Base-by-base conservation (phyloP, 2,888 invertebrate genomes). In the Nasonia oneida region DNA sequence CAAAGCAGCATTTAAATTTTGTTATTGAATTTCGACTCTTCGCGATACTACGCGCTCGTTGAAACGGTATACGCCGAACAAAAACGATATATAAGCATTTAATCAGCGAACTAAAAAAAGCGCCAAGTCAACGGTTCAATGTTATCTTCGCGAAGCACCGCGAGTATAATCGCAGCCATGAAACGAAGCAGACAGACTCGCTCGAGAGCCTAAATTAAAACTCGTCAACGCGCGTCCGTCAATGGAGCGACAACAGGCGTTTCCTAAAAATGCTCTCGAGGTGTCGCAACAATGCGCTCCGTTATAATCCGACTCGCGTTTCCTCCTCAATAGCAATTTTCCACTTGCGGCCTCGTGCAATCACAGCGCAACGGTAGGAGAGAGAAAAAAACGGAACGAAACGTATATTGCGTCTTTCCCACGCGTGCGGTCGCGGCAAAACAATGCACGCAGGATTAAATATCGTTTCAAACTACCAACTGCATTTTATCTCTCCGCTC, bases 301-400 rank as follows among this genome's bases (percentile, higher is more conserved):
- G 23, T 53, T 53, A 39, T n/a, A 71, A 71, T 39, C 47, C 39
- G 74, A 33, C 67, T 80, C 80, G 71, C 70, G 42, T 81, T 80
- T 81, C 81, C 71, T 75, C 47, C 53, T 23, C 71, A 81, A 73
- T 77, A 83, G 71, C 12, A 76, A 81, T 61, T 81, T 81, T 80
- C 15, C 81, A 47, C 33, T 75, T n/a, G 53, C 6, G 37, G 50
- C 71, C 33, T 76, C 76, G 81, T 77, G 57, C 74, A 84, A 84
- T 81, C 76, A 84, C 53, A 47, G 37, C 33, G 80, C 84, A 80
- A 70, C 47, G 61, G 2, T 8, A 67, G 42, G 10, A 42, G 39
- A 73, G 14, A 39, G 73, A 73, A 2, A 57, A 39, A 75, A 64
- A 70, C 18, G 75, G n/a, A 39, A 70, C 47, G 14, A 64, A 78